phyloP scores from a whole-genome alignment of 2,888 invertebrate species.

The Sinhomidia bicolor region DNA sequence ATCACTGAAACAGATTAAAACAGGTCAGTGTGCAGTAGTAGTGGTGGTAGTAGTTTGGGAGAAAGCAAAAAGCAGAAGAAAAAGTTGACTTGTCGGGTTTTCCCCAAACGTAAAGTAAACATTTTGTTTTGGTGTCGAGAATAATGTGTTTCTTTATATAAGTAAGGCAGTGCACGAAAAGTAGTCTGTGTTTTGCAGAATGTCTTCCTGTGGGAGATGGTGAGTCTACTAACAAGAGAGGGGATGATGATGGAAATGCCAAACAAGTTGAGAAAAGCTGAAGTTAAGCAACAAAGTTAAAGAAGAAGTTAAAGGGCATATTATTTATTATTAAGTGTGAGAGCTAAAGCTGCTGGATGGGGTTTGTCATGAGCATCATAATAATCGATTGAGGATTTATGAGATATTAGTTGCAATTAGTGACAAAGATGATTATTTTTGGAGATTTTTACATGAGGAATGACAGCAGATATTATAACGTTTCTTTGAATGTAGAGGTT shows the following conservation, averaged over 20 bases:
- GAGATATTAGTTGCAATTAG: not conserved
- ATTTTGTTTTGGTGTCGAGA: not conserved
- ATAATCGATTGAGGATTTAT: not conserved
- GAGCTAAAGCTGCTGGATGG: no score
- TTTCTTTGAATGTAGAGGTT: no score
- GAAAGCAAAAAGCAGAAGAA: not conserved
- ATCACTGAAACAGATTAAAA: slow-evolving; percentile 61
- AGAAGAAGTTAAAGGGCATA: not conserved
- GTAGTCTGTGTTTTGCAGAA: not conserved
- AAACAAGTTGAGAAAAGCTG: slow-evolving; percentile 11
- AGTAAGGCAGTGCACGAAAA: not conserved
- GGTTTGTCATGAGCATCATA: not conserved
- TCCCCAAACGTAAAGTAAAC: slow-evolving; percentile 55
- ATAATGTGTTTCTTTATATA: not conserved
- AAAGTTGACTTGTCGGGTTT: slow-evolving; percentile 45
- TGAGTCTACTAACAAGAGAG: no score
- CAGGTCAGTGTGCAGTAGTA: slow-evolving; percentile 40
- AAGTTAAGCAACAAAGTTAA: slow-evolving; percentile 24
- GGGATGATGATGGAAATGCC: not conserved
- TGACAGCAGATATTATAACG: no score
- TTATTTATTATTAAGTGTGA: not conserved
- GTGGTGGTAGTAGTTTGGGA: not conserved
- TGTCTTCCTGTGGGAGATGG: not conserved
- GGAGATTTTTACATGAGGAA: not conserved
- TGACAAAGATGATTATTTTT: not conserved